These are phyloP conservation scores for Setophaga coronata DNA, from an alignment of 2,113 vertebrate species.

Conservation along the genomic window DNA sequence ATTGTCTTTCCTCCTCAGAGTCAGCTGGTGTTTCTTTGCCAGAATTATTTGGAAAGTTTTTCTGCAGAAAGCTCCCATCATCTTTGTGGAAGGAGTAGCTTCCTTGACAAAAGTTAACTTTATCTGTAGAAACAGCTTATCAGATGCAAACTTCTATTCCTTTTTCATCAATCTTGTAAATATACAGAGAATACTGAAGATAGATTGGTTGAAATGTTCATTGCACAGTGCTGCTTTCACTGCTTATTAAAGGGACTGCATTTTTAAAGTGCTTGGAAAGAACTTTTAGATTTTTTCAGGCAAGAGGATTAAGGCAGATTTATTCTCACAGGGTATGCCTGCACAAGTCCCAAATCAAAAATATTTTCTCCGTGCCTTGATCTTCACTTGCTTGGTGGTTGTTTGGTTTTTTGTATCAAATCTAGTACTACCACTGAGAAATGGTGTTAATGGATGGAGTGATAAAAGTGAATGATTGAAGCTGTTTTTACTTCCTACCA, in stretches of 20 bases:
- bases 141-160: background rate
- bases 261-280: slow-evolving; percentile 26
- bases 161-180: background rate
- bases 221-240: background rate
- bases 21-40: background rate
- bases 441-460: background rate
- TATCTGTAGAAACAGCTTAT: background rate
- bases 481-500: background rate
- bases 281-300: background rate
- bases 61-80: background rate
- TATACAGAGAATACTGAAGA: background rate
- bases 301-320: slow-evolving; percentile 27
- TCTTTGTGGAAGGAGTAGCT: background rate
- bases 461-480: background rate
- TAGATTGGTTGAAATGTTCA: background rate
- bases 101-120: background rate
- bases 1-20: background rate
- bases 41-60: background rate
- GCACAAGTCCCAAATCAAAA: background rate
- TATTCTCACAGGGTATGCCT: background rate
- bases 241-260: background rate
- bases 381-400: background rate
- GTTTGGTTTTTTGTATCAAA: background rate
- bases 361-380: background rate
- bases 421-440: background rate